Evolutionary conservation across 2,797 vertebrate genomes (phyloP).

Genomic region (Hydrolagus colliei): DNA sequence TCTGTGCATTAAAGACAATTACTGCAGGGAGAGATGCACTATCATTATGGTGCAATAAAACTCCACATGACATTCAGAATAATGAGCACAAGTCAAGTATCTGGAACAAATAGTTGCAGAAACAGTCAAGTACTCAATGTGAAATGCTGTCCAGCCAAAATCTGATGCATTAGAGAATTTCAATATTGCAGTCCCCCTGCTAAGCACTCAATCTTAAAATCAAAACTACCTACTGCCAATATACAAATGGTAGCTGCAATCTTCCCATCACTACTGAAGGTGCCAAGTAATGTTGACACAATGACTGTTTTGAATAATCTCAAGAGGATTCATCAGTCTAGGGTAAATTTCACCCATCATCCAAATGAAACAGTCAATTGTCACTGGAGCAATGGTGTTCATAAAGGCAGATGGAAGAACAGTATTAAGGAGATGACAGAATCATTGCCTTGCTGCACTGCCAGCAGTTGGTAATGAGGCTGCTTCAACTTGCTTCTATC

Average conservation of each 20-base stretch:
- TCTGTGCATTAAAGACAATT: conserved; percentile 22
- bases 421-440: neutral
- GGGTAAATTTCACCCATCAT: neutral
- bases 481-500: neutral
- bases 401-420: neutral
- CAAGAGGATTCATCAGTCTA: neutral
- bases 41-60: conserved; percentile 19
- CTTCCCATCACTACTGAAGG: neutral
- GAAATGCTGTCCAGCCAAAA: neutral
- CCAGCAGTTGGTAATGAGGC: neutral
- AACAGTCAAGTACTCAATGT: neutral
- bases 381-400: neutral
- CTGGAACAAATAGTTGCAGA: neutral
- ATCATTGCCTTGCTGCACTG: neutral
- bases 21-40: neutral
- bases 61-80: conserved; percentile 16
- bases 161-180: neutral
- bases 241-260: neutral
- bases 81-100: conserved; percentile 23
- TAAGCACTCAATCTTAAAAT: neutral
- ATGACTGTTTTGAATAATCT: neutral
- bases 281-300: neutral
- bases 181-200: neutral
- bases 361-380: neutral
- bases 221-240: neutral